Conservation (phyloP, 2,888 invertebrate species). For the Yponomeuta plumbellus region DNA sequence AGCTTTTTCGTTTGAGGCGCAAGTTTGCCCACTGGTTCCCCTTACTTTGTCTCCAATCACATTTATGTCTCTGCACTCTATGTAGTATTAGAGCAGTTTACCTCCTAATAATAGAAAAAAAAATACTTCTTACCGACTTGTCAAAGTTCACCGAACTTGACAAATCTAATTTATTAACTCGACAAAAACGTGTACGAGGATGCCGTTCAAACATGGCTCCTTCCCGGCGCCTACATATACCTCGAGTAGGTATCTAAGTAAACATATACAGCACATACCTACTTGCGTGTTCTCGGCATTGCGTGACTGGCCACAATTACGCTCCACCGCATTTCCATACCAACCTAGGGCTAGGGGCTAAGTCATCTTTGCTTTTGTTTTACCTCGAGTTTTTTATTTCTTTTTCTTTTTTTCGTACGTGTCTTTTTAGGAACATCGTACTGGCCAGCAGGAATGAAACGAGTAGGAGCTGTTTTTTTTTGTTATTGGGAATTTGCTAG, state of each 20-base stretch:
- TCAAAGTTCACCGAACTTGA: not conserved
- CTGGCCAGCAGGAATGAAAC: not conserved
- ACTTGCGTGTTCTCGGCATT: not conserved
- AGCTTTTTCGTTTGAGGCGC: no score
- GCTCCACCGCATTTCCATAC: constrained; percentile 4
- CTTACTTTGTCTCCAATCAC: no score
- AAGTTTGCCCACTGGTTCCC: no score
- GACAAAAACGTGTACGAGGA: not conserved
- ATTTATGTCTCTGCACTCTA: no score
- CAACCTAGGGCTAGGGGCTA: not conserved
- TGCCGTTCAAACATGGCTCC: not conserved
- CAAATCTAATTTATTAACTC: not conserved
- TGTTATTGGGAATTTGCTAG: not conserved
- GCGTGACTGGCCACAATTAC: constrained; percentile 7
- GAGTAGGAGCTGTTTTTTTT: not conserved
- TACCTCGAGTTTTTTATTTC: not conserved
- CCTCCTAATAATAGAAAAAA: no score
- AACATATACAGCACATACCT: not conserved
- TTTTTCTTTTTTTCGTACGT: not conserved
- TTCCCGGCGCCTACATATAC: not conserved
- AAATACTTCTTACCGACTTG: no score
- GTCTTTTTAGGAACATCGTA: not conserved
- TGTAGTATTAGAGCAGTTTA: no score
- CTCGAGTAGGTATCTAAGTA: not conserved
- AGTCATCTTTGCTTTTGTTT: constrained; percentile 3